Conservation (phyloP, 1,140 invertebrate genomes). For the Zaprionus kolodkinae region DNA sequence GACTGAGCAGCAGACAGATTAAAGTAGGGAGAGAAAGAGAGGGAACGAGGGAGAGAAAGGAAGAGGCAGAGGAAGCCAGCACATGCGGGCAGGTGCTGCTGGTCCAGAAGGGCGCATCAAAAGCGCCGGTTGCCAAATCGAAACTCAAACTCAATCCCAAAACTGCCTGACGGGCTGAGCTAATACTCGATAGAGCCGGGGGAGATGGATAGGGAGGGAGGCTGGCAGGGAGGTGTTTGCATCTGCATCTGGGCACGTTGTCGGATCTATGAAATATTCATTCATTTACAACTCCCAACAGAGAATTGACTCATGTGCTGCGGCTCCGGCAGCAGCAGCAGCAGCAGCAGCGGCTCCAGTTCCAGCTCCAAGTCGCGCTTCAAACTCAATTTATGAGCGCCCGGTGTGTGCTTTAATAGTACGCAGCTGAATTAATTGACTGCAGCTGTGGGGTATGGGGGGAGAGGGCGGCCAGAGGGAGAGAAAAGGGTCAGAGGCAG, state of each 20-base stretch:
- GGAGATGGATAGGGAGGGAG: slow-evolving; percentile 27
- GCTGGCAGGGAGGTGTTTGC: slow-evolving; percentile 31
- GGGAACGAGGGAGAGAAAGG: neutral
- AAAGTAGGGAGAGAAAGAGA: slow-evolving; percentile 9
- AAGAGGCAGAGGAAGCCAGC: slow-evolving; percentile 20
- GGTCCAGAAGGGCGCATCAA: slow-evolving; percentile 33
- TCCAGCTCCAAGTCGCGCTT: slow-evolving; percentile 29
- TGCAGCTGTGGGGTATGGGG: slow-evolving; percentile 38
- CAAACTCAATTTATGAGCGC: slow-evolving; percentile 77
- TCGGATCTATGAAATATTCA: slow-evolving; percentile 79
- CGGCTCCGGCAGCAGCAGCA: slow-evolving; percentile 8
- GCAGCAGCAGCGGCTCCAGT: slow-evolving; percentile 20
- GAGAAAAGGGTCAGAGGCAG: neutral
- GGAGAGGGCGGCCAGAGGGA: slow-evolving; percentile 2
- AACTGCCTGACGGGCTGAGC: slow-evolving; percentile 28
- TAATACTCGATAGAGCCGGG: slow-evolving; percentile 31
- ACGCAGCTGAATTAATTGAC: slow-evolving; percentile 79
- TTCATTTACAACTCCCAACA: slow-evolving; percentile 74
- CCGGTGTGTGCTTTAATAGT: slow-evolving; percentile 82
- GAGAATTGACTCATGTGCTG: slow-evolving; percentile 74
- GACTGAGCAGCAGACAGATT: slow-evolving; percentile 24
- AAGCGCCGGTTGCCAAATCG: slow-evolving; percentile 28
- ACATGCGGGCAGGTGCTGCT: slow-evolving; percentile 61
- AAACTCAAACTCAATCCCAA: slow-evolving; percentile 28
- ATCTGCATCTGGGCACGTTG: slow-evolving; percentile 66